These are phyloP conservation scores for Benthochromis sp. DNA, from an alignment of 2,113 vertebrate genomes.

Conservation along the genomic window DNA sequence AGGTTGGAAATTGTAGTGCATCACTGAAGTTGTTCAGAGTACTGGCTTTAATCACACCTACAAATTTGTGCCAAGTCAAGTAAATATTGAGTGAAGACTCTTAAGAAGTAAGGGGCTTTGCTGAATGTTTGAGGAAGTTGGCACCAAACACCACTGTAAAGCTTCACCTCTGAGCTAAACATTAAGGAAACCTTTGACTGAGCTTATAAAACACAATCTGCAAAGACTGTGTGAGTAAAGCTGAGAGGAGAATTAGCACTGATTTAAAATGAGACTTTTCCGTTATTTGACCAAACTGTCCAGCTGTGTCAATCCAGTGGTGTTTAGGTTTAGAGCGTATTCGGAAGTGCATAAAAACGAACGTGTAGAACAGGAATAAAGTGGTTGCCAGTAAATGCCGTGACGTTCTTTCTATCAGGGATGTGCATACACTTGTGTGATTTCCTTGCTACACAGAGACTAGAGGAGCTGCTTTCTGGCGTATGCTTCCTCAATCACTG, in stretches of 20 bases:
- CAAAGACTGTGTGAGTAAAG: not conserved
- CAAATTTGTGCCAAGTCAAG: not conserved
- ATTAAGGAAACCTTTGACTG: not conserved
- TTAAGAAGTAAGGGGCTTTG: not conserved
- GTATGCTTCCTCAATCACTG: not conserved
- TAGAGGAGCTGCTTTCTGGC: not conserved
- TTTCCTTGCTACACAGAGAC: not conserved
- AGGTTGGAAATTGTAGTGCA: not conserved
- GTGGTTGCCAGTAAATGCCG: not conserved
- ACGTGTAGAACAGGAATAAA: not conserved
- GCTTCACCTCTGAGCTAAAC: not conserved
- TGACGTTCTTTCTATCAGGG: not conserved
- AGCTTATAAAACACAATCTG: not conserved
- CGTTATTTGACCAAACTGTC: not conserved
- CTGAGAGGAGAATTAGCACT: not conserved
- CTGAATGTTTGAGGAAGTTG: not conserved
- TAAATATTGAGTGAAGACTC: not conserved
- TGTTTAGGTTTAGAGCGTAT: not conserved
- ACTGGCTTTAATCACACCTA: not conserved
- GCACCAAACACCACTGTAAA: not conserved
- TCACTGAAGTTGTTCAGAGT: not conserved
- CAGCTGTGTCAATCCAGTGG: not conserved
- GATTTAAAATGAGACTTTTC: not conserved
- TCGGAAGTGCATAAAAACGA: not conserved
- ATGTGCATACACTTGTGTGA: not conserved